Base-by-base conservation (phyloP, 2,113 vertebrate genomes). In the Boleophthalmus pectinirostris region DNA sequence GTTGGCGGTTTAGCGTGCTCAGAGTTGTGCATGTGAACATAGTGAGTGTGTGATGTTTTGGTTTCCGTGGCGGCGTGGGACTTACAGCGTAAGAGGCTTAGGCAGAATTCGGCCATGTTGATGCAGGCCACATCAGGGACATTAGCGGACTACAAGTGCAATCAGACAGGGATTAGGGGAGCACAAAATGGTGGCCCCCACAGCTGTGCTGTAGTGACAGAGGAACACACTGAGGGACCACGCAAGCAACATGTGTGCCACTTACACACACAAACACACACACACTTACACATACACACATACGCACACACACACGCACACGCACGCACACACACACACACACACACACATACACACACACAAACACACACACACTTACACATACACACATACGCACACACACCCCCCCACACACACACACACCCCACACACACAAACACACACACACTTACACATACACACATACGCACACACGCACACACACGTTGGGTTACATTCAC, bases 81-180 rank as follows among this genome's bases (percentile, higher is more conserved):
- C 92, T 94, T 91, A 89, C 73, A 80, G 51, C 61, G 10, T 93
- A 94, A 94, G 91, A 90, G 82, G 92, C 92, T 94, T 93, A 93
- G 54, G 82, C 23, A 51, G 80, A 75, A 92, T 90, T 90, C 89
- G 86, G 88, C 79, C 70, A 90, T 86, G 90, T 89, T 74, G 88
- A 88, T 91, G 85, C 88, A 87, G 81, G 72, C 54, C 47, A 66
- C 8, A 35, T 53, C 60, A 71, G 79, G 72, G 61, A 64, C n/a
- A 64, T 64, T 38, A 64, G 9, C 3, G 18, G 61, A 64, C 61
- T 21, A 64, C 33, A 64, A 38, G 33, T 64, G 61, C 61, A 64
- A 64, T 64, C 61, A 64, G 29, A 38, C 33, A 18, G 10, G 33
- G 90, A 93, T 94, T 93, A 93, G 83, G 82, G 70, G 82, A 79